These are phyloP conservation scores for Caiman crocodilus DNA, from an alignment of 2,797 vertebrate species.

Conservation along the genomic window DNA sequence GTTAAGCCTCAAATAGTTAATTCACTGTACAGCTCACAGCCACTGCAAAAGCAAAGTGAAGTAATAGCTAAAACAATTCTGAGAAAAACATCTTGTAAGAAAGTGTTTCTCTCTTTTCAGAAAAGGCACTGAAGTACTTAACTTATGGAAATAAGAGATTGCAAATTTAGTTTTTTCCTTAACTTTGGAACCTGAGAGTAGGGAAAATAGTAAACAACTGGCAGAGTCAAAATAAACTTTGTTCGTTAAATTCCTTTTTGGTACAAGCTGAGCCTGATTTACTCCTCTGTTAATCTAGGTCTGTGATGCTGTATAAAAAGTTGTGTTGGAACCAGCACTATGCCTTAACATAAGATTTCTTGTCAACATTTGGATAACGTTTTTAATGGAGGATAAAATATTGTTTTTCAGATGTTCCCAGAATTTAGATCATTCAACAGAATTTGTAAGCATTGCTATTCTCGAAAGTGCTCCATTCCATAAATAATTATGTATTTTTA, in stretches of 20 bases:
- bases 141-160: background rate
- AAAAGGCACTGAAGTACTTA: background rate
- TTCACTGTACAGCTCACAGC: background rate
- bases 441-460: background rate
- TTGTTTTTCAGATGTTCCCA: background rate
- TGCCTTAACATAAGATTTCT: background rate
- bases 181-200: background rate
- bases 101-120: background rate
- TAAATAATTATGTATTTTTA: background rate
- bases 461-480: background rate
- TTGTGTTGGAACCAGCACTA: background rate
- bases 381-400: slow-evolving; percentile 37
- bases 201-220: background rate
- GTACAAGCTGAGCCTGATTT: background rate
- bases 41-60: background rate
- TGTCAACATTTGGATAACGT: background rate
- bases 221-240: slow-evolving; percentile 15
- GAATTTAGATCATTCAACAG: slow-evolving; percentile 19
- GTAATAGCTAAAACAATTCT: background rate
- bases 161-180: background rate
- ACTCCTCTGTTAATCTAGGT: background rate
- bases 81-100: background rate
- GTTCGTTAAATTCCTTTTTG: background rate
- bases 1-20: background rate
- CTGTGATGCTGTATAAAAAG: background rate